These are phyloP conservation scores for Diplodus puntazzo DNA, from an alignment of 2,797 vertebrate genomes.

Conservation along the genomic window DNA sequence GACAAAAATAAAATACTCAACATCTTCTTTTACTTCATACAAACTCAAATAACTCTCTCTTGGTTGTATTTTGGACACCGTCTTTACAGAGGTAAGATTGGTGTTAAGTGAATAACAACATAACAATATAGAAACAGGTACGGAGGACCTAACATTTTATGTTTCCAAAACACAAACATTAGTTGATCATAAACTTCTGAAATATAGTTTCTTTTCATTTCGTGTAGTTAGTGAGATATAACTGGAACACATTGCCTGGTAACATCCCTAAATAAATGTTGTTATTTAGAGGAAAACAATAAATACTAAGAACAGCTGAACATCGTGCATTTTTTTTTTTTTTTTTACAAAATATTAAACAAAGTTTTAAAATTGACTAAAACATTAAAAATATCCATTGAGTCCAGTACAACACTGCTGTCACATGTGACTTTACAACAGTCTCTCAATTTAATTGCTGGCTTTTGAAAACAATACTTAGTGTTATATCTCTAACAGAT, in stretches of 20 bases:
- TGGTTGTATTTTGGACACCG: background rate
- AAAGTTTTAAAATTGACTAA: background rate
- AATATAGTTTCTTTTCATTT: background rate
- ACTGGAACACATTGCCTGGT: background rate
- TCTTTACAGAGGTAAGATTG: background rate
- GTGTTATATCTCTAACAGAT: background rate
- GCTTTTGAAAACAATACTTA: constrained; percentile 14
- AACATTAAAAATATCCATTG: constrained; percentile 8
- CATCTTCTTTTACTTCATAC: constrained; percentile 18
- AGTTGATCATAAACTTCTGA: background rate
- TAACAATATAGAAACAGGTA: constrained; percentile 1
- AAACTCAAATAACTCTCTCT: constrained; percentile 6
- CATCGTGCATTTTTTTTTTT: background rate
- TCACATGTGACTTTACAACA: background rate
- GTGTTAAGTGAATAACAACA: constrained; percentile 6
- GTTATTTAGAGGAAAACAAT: constrained; percentile 9
- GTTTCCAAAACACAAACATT: background rate
- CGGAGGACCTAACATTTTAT: background rate
- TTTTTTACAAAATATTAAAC: constrained; percentile 23
- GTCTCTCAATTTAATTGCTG: background rate
- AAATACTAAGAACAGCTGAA: constrained; percentile 35
- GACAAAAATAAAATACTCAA: constrained; percentile 23
- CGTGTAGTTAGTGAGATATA: constrained; percentile 6
- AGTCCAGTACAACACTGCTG: background rate
- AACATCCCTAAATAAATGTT: constrained; percentile 6